A percentile compares a stretch with the other conserved stretches of the same genome.
These are phyloP conservation scores for Tor tambroides DNA, from an alignment of 2,113 vertebrate genomes.

Conservation along the genomic window DNA sequence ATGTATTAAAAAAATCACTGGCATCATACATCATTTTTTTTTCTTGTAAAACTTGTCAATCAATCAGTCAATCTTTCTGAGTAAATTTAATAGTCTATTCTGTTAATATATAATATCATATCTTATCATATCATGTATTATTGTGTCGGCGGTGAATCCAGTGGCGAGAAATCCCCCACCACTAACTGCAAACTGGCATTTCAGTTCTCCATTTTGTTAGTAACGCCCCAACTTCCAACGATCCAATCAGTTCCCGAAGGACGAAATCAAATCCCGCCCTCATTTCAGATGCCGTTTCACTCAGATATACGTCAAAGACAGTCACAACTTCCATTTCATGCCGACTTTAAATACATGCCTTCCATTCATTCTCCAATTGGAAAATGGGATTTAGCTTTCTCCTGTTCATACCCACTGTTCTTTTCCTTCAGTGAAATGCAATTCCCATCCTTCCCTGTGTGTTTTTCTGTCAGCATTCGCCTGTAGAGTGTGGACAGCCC, in stretches of 20 bases:
- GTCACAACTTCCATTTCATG: too few species aligned
- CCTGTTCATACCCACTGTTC: slow-evolving; percentile 30
- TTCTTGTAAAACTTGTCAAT: neutral
- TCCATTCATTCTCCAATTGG: slow-evolving; percentile 3
- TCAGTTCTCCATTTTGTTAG: too few species aligned
- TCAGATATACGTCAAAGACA: too few species aligned
- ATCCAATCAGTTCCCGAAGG: too few species aligned
- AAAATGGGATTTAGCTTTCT: slow-evolving; percentile 30
- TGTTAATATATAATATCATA: neutral
- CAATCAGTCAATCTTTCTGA: neutral
- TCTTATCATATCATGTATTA: neutral
- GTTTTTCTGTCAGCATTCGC: slow-evolving; percentile 52
- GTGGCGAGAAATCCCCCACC: too few species aligned
- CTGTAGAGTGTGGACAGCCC: slow-evolving; percentile 51
- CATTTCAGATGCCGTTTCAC: too few species aligned
- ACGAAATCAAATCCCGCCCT: too few species aligned
- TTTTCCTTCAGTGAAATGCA: slow-evolving; percentile 50
- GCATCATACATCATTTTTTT: neutral
- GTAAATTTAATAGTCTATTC: neutral
- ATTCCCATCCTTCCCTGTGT: slow-evolving; percentile 39
- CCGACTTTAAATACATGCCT: neutral
- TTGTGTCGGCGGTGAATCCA: too few species aligned
- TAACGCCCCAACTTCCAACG: too few species aligned
- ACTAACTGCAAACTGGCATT: too few species aligned
- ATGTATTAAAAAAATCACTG: neutral